Base-by-base conservation (phyloP, 2,113 vertebrate genomes). In the Elachura formosa region DNA sequence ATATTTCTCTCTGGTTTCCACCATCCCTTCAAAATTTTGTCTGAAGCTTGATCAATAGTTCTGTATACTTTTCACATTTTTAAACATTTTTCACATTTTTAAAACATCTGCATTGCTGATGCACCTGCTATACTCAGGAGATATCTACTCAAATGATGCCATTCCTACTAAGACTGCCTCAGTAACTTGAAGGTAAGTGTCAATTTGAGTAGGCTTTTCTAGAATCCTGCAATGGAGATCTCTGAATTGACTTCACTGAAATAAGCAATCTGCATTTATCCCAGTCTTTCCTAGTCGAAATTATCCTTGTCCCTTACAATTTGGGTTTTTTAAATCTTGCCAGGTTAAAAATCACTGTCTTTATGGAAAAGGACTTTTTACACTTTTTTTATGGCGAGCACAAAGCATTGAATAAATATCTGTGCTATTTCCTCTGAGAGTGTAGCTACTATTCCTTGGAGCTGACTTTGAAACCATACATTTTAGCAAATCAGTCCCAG, bases 81-180 rank as follows among this genome's bases (percentile, higher is more conserved):
- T n/a, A n/a, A n/a, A 51, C 2, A 1, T 25, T 54, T 73, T 61
- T n/a, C 66, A 56, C 12, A 14, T 61, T 59, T 82, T 66, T 43
- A 81, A 71, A 91, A 10, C 10, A 85, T 16, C 10, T 54, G 38
- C 25, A 62, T 13, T 1, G 0, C 28, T 51, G 6, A 52, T 8
- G 6, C 40, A 34, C 9, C 20, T 33, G 21, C 59, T 58, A 8
- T 19, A 28, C 7, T 56, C 9, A 0, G 19, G 6, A 0, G 10
- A 6, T 20, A 68, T 28, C 49, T 36, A 21, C 26, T 74, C 33
- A 69, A 73, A 66, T 5, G 4, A 17, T n/a, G 15, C 36, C 29
- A 54, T 18, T 45, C 48, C 49, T 52, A 12, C 38, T 51, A 51
- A 54, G 13, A 69, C 1, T 51, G 33, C 25, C 74, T 87, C 55